These are phyloP conservation scores for Scalopus aquaticus DNA, from an alignment of 2,113 vertebrate genomes.

Conservation along the genomic window DNA sequence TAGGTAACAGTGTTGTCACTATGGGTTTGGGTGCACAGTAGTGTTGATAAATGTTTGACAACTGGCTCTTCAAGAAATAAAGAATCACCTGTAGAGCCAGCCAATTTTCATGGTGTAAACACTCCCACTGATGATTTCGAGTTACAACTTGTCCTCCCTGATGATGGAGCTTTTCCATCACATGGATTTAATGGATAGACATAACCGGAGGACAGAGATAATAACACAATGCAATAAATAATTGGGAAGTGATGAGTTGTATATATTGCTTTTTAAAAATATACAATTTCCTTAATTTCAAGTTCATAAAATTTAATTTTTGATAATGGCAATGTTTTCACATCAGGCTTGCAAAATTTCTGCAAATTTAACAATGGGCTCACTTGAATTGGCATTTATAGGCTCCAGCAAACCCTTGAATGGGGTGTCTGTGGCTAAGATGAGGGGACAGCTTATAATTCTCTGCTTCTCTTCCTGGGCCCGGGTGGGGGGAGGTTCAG, in stretches of 20 bases:
- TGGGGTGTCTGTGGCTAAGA: background rate
- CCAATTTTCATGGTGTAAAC: background rate
- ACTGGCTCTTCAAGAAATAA: background rate
- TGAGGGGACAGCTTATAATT: background rate
- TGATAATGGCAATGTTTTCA: background rate
- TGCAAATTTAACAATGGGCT: background rate
- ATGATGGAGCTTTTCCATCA: background rate
- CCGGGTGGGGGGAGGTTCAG: background rate
- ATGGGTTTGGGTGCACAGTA: background rate
- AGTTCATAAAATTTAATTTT: background rate
- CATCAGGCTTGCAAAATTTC: background rate
- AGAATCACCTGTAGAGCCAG: background rate
- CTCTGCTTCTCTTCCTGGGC: background rate
- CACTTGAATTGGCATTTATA: fast-evolving
- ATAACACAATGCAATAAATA: background rate
- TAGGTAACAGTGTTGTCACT: background rate
- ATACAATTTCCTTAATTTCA: slow-evolving; percentile 4
- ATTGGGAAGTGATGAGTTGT: background rate
- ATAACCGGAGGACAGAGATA: background rate
- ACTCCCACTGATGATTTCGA: background rate
- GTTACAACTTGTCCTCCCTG: background rate
- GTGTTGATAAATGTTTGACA: background rate
- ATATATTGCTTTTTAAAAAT: background rate
- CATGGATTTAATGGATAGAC: background rate
- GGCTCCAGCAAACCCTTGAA: background rate